phyloP scores from a whole-genome alignment of 2,113 vertebrate species.

The Ardeotis arabs region DNA sequence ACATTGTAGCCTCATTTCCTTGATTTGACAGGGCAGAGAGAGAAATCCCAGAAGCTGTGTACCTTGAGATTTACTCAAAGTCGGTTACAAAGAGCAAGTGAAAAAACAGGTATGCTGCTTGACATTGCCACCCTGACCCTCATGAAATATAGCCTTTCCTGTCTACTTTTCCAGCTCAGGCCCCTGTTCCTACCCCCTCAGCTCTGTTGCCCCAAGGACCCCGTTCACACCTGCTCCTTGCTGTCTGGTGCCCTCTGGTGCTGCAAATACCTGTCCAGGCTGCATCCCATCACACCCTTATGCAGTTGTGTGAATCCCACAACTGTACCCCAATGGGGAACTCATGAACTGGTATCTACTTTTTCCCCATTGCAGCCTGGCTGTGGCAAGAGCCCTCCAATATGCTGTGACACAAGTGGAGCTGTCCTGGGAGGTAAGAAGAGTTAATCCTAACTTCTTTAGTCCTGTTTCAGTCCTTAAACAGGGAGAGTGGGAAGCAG shows the following conservation, averaged over 20 bases:
- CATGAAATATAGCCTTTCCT: background rate
- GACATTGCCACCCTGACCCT: background rate
- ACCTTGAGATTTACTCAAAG: background rate
- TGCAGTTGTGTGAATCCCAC: background rate
- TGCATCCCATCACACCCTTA: background rate
- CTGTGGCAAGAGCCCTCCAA: background rate
- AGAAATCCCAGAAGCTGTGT: background rate
- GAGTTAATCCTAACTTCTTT: background rate
- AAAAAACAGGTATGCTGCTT: background rate
- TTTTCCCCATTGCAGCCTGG: background rate
- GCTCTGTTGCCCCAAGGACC: background rate
- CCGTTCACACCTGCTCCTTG: background rate
- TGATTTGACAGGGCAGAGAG: background rate
- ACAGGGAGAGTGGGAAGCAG: background rate
- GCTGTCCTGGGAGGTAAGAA: background rate
- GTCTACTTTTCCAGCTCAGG: background rate
- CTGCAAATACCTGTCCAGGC: background rate
- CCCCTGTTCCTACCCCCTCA: background rate
- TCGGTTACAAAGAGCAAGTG: background rate
- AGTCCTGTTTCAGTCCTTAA: background rate
- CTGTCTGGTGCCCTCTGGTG: conserved; percentile 55
- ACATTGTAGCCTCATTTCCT: background rate
- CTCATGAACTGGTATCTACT: background rate
- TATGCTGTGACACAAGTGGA: background rate
- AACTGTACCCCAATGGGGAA: rapidly evolving